phyloP scores from a whole-genome alignment of 2,888 invertebrate genomes.

The Agapostemon virescens region DNA sequence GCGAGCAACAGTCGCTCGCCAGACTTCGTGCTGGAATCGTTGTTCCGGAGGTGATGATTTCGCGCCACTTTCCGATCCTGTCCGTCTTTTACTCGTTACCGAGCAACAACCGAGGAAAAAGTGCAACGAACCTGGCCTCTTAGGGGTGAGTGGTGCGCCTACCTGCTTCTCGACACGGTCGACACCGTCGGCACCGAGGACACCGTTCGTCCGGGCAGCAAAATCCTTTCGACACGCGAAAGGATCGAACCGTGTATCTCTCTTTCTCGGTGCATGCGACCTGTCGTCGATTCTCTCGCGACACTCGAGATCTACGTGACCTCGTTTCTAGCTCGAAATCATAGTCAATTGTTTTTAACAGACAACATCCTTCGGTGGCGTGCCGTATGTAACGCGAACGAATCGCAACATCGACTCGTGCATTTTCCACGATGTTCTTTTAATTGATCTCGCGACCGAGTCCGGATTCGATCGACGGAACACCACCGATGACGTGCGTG shows the following conservation, averaged over 20 bases:
- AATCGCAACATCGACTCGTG: not conserved
- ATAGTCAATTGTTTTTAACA: constrained; percentile 65
- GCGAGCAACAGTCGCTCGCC: constrained; percentile 76
- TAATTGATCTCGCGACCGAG: constrained; percentile 2
- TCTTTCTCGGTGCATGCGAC: constrained; percentile 41
- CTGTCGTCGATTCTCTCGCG: constrained; percentile 51
- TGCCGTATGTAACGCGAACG: constrained; percentile 8
- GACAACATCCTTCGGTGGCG: constrained; percentile 54
- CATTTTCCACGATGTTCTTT: not conserved
- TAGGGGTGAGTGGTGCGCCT: constrained; percentile 35
- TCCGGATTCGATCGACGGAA: constrained; percentile 27
- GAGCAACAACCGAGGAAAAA: not conserved
- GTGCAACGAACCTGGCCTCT: not conserved
- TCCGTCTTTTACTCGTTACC: constrained; percentile 23
- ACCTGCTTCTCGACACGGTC: constrained; percentile 1
- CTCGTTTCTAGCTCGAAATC: constrained; percentile 61
- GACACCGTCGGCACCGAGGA: not conserved
- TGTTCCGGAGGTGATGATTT: constrained; percentile 36
- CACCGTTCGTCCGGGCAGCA: constrained; percentile 17
- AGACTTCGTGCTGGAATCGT: constrained; percentile 65
- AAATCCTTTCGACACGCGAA: constrained; percentile 37
- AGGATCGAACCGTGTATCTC: constrained; percentile 48
- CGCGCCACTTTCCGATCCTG: constrained; percentile 45
- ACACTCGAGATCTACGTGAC: constrained; percentile 62
- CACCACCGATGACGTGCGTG: constrained; percentile 4